These are phyloP conservation scores for Tragelaphus strepsiceros DNA, from an alignment of 2,113 vertebrate species.

Conservation along the genomic window DNA sequence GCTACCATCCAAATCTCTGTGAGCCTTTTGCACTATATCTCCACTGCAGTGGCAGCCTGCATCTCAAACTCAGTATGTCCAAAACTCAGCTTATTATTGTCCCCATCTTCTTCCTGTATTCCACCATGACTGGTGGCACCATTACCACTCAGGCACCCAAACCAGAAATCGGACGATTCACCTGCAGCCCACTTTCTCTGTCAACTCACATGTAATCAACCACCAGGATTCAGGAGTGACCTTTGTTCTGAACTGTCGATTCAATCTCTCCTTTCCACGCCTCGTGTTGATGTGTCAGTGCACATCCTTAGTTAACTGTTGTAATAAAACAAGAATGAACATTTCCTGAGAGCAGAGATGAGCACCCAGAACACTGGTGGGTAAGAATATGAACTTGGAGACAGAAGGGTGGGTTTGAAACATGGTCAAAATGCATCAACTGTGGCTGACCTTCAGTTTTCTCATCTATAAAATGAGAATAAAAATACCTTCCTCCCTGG, in stretches of 20 bases:
- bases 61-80: not conserved
- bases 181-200: not conserved
- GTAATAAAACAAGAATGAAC: not conserved
- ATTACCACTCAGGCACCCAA: not conserved
- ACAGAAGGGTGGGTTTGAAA: not conserved
- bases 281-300: not conserved
- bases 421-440: not conserved
- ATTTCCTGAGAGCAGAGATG: not conserved
- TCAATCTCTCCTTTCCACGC: not conserved
- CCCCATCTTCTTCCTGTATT: not conserved
- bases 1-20: not conserved
- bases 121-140: not conserved
- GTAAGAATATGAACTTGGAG: not conserved
- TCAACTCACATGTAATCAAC: not conserved
- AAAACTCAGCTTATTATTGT: not conserved
- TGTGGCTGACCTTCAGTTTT: not conserved
- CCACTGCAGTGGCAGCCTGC: rapidly evolving
- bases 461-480: not conserved
- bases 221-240: not conserved
- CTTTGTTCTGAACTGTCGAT: not conserved
- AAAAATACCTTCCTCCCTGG: not conserved
- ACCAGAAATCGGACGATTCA: not conserved
- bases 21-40: not conserved
- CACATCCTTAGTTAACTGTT: not conserved
- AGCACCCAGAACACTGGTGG: not conserved